phyloP scores from a whole-genome alignment of 1,140 invertebrate species.

The Heliothis subflexa region DNA sequence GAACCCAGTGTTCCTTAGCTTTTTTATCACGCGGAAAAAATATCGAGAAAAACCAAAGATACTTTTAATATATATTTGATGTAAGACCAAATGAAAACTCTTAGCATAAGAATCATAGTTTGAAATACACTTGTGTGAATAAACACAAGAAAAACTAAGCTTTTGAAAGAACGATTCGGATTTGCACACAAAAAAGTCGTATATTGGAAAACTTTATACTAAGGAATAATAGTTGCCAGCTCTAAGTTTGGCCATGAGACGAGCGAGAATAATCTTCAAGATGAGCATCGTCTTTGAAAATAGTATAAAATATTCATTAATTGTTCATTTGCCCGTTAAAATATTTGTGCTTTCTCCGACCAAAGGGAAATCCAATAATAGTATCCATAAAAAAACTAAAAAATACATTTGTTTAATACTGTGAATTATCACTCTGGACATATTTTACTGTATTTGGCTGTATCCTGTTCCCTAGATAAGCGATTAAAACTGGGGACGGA shows the following conservation, averaged over 20 bases:
- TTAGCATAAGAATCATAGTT: conserved; percentile 9
- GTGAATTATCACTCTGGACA: too few species aligned
- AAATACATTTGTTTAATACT: too few species aligned
- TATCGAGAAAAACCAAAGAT: background rate
- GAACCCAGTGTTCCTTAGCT: background rate
- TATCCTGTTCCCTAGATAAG: too few species aligned
- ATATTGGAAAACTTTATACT: conserved; percentile 69
- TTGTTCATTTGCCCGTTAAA: too few species aligned
- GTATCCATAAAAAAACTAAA: too few species aligned
- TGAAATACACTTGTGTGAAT: conserved; percentile 19
- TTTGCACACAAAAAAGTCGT: conserved; percentile 54
- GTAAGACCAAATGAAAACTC: background rate
- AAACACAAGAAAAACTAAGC: conserved; percentile 20
- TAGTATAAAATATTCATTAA: background rate
- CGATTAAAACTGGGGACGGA: too few species aligned
- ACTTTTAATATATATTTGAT: background rate
- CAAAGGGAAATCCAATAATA: too few species aligned
- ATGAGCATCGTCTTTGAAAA: background rate
- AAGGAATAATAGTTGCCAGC: conserved; percentile 54
- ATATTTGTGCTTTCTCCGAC: too few species aligned
- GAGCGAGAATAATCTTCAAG: background rate
- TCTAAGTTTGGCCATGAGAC: conserved; percentile 4
- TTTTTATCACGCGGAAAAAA: too few species aligned
- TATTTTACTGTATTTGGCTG: too few species aligned
- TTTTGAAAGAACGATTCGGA: conserved; percentile 28